These are phyloP conservation scores for Hoplodrina blanda DNA, from an alignment of 2,888 invertebrate genomes.

Conservation along the genomic window DNA sequence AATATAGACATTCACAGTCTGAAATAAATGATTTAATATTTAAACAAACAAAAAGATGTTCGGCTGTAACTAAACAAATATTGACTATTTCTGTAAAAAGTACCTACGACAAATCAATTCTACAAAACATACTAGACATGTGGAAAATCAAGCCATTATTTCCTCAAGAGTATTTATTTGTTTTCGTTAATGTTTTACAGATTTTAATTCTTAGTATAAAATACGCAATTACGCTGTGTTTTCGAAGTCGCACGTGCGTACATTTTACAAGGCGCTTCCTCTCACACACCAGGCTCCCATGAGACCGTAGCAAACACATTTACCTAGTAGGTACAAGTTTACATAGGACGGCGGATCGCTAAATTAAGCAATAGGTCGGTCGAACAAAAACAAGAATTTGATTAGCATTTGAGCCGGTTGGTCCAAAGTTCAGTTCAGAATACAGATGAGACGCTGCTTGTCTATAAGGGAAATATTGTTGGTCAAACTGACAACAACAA, in stretches of 20 bases:
- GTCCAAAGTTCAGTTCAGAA: slow-evolving; percentile 61
- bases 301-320: slow-evolving; percentile 66
- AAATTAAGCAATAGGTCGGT: slow-evolving; percentile 71
- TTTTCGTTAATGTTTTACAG: background rate
- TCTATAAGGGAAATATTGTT: slow-evolving; percentile 24
- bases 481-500: slow-evolving; percentile 5
- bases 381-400: slow-evolving; percentile 75
- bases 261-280: background rate
- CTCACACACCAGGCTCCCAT: slow-evolving; percentile 61
- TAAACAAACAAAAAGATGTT: background rate
- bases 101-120: background rate
- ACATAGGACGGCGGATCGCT: slow-evolving; percentile 71
- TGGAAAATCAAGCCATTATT: slow-evolving; percentile 4
- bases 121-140: background rate
- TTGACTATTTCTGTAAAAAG: background rate
- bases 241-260: slow-evolving; percentile 18
- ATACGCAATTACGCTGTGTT: background rate
- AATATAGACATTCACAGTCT: too few species aligned
- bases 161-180: background rate
- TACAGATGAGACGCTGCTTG: slow-evolving; percentile 65
- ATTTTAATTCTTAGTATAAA: slow-evolving; percentile 6
- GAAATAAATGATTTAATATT: too few species aligned
- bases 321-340: slow-evolving; percentile 67
- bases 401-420: slow-evolving; percentile 72
- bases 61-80: background rate